Evolutionary conservation across 2,113 vertebrate species (phyloP), one percentile per base, ranked within the genome.

Genomic region (Xenotilapia flavipinnis): DNA sequence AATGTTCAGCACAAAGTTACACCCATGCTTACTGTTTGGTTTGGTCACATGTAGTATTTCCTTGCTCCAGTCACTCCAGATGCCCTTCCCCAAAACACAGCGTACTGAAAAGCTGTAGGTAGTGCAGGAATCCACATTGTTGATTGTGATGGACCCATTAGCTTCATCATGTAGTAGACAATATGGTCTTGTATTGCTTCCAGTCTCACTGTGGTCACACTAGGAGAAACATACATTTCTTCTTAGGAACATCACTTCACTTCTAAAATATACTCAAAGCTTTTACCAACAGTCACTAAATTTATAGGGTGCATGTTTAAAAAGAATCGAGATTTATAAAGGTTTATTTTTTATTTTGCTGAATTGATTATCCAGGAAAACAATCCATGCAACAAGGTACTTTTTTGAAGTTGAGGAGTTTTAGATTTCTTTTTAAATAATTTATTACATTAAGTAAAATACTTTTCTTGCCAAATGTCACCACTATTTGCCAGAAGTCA

Each of bases 51-150:
- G 19, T 0, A 62, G 89, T 56, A 4, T 36, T 38, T 87, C 65
- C 1, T 7, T 15, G 88, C 93, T 95, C 95, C 95, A 96, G 38
- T 91, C 42, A 13, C 95, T 96, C 95, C 95, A 95, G 3, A 80
- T 86, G 3, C 60, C 90, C 2, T 80, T 1, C 0, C 4, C 6
- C 15, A 88, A 45, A 38, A 92, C 87, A 79, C 95, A 96, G 75
- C 93, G 94, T 3, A 84, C 91, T 15, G 90, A 84, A 77, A 95
- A 19, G 1, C 4, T 91, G 80, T 95, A 94, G 26, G 82, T 53
- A 5, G 2, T 77, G 86, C 95, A 96, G 49, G 92, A 92, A 9
- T 95, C 90, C 23, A 92, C 13, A 1, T 89, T 45, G 23, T 13
- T 9, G 21, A 87, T 56, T 6, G 1, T 36, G 33, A 62, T 1